Conservation (phyloP, 2,888 invertebrate genomes). For the Nipponacmea schrenckii region DNA sequence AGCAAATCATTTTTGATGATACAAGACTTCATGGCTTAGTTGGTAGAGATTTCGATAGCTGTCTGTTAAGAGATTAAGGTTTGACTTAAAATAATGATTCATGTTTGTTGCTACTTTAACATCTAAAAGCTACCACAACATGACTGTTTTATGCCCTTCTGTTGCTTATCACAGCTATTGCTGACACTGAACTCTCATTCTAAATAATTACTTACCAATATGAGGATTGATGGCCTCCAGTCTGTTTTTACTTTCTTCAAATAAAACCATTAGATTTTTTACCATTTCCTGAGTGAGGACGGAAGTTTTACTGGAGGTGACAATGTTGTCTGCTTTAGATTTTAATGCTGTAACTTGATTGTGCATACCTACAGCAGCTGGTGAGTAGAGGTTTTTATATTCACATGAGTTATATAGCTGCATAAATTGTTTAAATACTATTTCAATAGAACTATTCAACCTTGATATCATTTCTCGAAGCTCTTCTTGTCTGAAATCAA, state of each 20-base stretch:
- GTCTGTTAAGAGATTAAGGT: too few relatives aligned
- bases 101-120: too few relatives aligned
- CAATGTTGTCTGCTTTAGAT: constrained; percentile 3
- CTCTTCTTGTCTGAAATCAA: neutral
- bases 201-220: neutral
- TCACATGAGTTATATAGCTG: neutral
- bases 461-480: neutral
- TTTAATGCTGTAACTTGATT: neutral
- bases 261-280: constrained; percentile 11
- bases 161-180: too few relatives aligned
- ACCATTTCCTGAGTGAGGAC: neutral
- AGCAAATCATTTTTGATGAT: too few relatives aligned
- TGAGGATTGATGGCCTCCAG: neutral
- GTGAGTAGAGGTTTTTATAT: neutral
- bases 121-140: too few relatives aligned
- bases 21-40: too few relatives aligned
- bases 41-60: too few relatives aligned
- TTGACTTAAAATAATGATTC: too few relatives aligned
- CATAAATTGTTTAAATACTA: neutral
- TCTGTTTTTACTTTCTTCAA: constrained; percentile 6
- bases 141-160: too few relatives aligned
- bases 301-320: neutral
- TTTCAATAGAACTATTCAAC: neutral
- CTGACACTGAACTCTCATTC: too few relatives aligned
- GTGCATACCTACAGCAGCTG: neutral